Conservation (phyloP, 1,140 invertebrate species). For the Thaumatotibia leucotreta region DNA sequence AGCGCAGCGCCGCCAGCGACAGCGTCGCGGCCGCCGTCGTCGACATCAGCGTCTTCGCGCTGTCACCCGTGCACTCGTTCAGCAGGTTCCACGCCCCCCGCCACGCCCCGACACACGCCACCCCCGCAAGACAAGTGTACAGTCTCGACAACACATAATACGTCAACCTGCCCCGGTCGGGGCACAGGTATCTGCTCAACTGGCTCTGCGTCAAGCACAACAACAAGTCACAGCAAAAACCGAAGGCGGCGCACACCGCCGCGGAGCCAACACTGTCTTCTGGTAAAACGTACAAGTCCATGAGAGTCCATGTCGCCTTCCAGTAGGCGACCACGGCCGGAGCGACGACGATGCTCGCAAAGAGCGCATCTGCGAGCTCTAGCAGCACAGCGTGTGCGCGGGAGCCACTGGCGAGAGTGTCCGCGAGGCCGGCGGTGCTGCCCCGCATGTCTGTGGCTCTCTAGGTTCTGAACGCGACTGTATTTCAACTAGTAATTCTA, state of each 20-base stretch:
- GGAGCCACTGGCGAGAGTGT: conserved; percentile 70
- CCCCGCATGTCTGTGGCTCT: conserved; percentile 75
- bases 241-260: conserved; percentile 81
- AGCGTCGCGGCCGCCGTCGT: conserved; percentile 80
- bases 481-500: conserved; percentile 60
- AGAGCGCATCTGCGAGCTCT: conserved; percentile 81
- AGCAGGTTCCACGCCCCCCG: conserved; percentile 87
- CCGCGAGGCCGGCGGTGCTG: conserved; percentile 77
- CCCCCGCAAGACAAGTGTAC: conserved; percentile 85
- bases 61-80: conserved; percentile 82
- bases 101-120: conserved; percentile 91
- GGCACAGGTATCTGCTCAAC: conserved; percentile 79
- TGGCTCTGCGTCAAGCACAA: conserved; percentile 82
- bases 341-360: conserved; percentile 84
- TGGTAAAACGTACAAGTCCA: conserved; percentile 84
- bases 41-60: conserved; percentile 77
- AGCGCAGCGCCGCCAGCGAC: conserved; percentile 80
- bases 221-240: conserved; percentile 81
- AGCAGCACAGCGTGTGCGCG: conserved; percentile 79
- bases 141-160: conserved; percentile 85
- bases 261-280: conserved; percentile 78
- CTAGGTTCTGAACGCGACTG: conserved; percentile 37
- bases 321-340: conserved; percentile 90
- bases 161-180: conserved; percentile 80
- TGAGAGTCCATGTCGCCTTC: conserved; percentile 89